Base-by-base conservation (phyloP, 2,113 vertebrate species). In the Trichomycterus rosablanca region DNA sequence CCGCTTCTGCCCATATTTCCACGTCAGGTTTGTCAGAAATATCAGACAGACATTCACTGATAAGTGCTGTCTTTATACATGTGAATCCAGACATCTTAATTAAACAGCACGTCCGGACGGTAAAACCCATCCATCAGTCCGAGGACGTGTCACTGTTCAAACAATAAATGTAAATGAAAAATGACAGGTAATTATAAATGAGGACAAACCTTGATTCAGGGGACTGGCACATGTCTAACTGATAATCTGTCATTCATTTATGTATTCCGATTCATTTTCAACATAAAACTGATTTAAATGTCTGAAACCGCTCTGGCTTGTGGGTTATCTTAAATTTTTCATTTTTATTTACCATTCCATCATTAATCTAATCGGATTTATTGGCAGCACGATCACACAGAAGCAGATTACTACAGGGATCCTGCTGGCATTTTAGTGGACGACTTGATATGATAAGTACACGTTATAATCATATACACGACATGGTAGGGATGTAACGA, bases 351-450 rank as follows among this genome's bases (percentile, higher is more conserved):
- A n/a, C n/a, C n/a, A n/a, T n/a, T n/a, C n/a, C n/a, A n/a, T n/a
- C n/a, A n/a, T n/a, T n/a, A n/a, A n/a, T 20, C 34, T 46, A 55
- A 76, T 59, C 68, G 6, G 75, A 76, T 75, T 46, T 65, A 69
- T 68, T 63, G 76, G 66, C 72, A 75, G 76, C 69, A 66, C n/a
- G n/a, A 57, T 62, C 32, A 42, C 30, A 66, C 18, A 53, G 64
- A 75, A 70, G 71, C 59, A 74, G 78, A 78, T 80, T 76, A 76
- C 73, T 70, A 32, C 37, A 1, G n/a, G 57, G 66, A 44, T 66
- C 54, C 12, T 67, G 69, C 71, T 63, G 48, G 46, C 73, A 74
- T 78, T 20, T 58, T 34, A 67, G 55, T 19, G 39, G 42, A 63
- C 40, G 28, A 14, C 61, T 78, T 30, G 26, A 30, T n/a, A n/a